phyloP scores from a whole-genome alignment of 2,888 invertebrate species.

The Drosophila anomelani region DNA sequence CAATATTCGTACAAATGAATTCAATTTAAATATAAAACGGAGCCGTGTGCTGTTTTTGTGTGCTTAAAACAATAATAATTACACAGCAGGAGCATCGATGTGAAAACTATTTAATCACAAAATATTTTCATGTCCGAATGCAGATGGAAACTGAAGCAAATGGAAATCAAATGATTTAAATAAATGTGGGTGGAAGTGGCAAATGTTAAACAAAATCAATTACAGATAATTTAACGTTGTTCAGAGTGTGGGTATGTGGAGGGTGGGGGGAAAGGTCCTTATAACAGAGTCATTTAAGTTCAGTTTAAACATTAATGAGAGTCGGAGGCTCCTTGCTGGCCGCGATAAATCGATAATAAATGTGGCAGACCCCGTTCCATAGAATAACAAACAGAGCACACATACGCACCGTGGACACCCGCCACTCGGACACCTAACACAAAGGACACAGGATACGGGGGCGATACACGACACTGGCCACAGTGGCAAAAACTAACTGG shows the following conservation, averaged over 20 bases:
- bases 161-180: conserved; percentile 33
- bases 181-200: conserved; percentile 8
- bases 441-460: conserved; percentile 31
- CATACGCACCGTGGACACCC: conserved; percentile 21
- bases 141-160: conserved; percentile 34
- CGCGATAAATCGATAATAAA: conserved; percentile 72
- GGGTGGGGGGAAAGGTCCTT: conserved; percentile 17
- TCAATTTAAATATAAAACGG: conserved; percentile 20
- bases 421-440: conserved; percentile 24
- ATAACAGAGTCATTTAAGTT: conserved; percentile 77
- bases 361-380: conserved; percentile 40
- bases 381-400: conserved; percentile 40
- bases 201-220: conserved; percentile 73
- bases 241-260: neutral
- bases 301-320: conserved; percentile 72
- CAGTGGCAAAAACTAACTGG: conserved; percentile 46
- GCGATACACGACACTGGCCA: conserved; percentile 26
- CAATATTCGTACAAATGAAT: conserved; percentile 9
- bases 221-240: conserved; percentile 72
- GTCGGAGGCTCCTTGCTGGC: conserved; percentile 23
- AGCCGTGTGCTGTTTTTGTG: conserved; percentile 8
- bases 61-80: conserved; percentile 43
- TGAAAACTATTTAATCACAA: conserved; percentile 58
- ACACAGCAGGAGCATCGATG: conserved; percentile 37
- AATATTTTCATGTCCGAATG: conserved; percentile 33